These are phyloP conservation scores for Clarias macrocephalus DNA, from an alignment of 2,113 vertebrate species.

Conservation along the genomic window DNA sequence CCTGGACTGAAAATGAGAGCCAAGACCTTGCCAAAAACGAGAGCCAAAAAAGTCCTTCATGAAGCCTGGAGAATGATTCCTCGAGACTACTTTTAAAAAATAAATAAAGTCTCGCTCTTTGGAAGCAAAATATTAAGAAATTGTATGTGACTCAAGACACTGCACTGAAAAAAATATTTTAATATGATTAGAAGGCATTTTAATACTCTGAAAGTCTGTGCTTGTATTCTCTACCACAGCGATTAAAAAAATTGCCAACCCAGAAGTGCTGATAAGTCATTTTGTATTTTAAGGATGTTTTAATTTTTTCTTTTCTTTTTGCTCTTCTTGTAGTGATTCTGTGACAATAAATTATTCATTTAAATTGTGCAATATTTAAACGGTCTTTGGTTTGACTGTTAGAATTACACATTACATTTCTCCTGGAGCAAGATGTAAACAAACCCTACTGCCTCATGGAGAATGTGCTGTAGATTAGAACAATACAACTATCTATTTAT, in stretches of 20 bases:
- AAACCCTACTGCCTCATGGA: neutral
- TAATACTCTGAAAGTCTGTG: neutral
- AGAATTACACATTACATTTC: neutral
- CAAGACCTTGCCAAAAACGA: too few species aligned
- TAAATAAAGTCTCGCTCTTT: too few species aligned
- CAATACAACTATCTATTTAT: neutral
- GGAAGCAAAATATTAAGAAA: too few species aligned
- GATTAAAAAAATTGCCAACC: neutral
- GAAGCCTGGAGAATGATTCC: too few species aligned
- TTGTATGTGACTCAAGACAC: too few species aligned
- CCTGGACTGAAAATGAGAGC: too few species aligned
- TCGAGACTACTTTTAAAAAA: too few species aligned
- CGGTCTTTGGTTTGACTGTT: neutral
- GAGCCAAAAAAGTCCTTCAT: too few species aligned
- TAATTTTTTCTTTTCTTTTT: neutral
- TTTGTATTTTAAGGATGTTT: neutral
- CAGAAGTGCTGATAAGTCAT: neutral
- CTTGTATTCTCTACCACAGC: neutral
- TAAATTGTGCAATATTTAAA: slow-evolving; percentile 9
- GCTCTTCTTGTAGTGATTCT: neutral
- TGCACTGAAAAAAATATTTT: neutral
- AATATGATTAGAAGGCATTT: neutral
- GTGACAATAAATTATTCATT: neutral
- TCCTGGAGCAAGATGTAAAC: slow-evolving; percentile 9
- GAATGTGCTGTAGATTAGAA: neutral